Conservation (phyloP, 2,113 vertebrate genomes). For the Gymnarchus niloticus region DNA sequence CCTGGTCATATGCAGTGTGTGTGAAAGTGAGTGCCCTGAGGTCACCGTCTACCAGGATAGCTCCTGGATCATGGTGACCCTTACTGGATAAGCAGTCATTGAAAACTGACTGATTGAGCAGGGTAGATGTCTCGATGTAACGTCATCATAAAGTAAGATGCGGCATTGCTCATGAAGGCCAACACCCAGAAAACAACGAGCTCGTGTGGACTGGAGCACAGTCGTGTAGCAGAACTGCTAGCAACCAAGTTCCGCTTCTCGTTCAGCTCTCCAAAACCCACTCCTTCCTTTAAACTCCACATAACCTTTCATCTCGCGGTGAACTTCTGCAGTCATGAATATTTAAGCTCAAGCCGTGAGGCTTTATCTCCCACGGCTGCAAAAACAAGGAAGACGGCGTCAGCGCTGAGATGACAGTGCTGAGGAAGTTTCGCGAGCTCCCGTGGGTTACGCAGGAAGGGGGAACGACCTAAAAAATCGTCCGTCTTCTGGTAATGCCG, state of each 20-base stretch:
- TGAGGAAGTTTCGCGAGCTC: no score
- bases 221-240: no score
- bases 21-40: no score
- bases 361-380: slow-evolving; percentile 57
- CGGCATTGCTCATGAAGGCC: not conserved
- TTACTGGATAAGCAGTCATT: not conserved
- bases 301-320: slow-evolving; percentile 60
- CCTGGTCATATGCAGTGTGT: no score
- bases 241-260: not conserved
- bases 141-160: not conserved
- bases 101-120: not conserved
- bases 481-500: no score
- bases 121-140: not conserved
- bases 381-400: slow-evolving; percentile 43
- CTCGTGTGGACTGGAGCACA: no score
- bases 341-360: slow-evolving; percentile 59
- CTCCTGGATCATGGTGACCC: not conserved
- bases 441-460: no score
- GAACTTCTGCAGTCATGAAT: slow-evolving; percentile 68
- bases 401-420: no score
- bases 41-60: not conserved
- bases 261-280: not conserved
- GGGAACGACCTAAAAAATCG: no score
- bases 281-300: slow-evolving; percentile 60
- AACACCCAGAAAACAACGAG: no score